A percentile compares a stretch with the other conserved stretches of the same genome.
Evolutionary conservation across 64 coral and sea anemone species (phyloP).

Genomic region (Porites lutea): DNA sequence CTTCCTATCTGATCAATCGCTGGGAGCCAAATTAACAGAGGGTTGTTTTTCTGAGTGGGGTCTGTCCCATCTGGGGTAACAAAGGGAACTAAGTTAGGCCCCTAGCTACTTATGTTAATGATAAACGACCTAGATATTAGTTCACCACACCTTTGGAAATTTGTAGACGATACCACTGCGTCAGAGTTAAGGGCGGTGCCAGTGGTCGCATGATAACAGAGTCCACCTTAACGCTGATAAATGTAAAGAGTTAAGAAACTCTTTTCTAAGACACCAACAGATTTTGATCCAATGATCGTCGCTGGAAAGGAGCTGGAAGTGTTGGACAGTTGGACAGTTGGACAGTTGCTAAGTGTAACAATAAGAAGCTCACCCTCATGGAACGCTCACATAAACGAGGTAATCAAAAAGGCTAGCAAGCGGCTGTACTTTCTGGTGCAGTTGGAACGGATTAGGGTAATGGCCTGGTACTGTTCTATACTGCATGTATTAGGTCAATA

Average conservation of each 20-base stretch:
- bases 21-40: too few relatives aligned
- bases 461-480: slow-evolving; percentile 52
- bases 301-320: slow-evolving; percentile 27
- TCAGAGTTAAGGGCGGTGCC: too few relatives aligned
- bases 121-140: too few relatives aligned
- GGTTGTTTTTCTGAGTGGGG: too few relatives aligned
- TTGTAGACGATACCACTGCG: too few relatives aligned
- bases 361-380: slow-evolving; percentile 15
- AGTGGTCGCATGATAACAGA: slow-evolving; percentile 50
- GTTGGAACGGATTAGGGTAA: slow-evolving; percentile 2
- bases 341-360: slow-evolving; percentile 33
- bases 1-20: too few relatives aligned
- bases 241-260: slow-evolving; percentile 62
- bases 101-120: too few relatives aligned
- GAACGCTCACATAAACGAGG: slow-evolving; percentile 20
- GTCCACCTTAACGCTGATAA: slow-evolving; percentile 36
- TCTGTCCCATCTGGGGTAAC: too few relatives aligned
- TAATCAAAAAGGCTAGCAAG: slow-evolving; percentile 31
- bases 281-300: not conserved
- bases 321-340: not conserved
- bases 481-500: not conserved
- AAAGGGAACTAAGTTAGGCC: too few relatives aligned
- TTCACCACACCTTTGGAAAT: too few relatives aligned
- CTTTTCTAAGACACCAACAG: slow-evolving; percentile 16
- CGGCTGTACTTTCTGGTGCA: not conserved